phyloP scores from a whole-genome alignment of 2,113 vertebrate genomes.

The Hypanus sabinus region DNA sequence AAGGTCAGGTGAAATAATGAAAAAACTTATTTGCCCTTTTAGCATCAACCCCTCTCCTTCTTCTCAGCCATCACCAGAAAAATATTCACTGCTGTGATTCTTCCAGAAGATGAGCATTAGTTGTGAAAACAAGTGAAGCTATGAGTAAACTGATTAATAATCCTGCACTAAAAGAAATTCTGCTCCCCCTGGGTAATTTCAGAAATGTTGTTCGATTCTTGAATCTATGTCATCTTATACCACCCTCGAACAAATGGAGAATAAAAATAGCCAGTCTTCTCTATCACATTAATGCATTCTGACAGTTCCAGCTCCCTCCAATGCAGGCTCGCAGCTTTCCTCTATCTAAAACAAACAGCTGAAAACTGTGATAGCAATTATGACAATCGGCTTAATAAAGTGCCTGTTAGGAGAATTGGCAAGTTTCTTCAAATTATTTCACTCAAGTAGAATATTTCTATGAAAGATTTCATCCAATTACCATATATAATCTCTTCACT shows the following conservation, averaged over 20 bases:
- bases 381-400: constrained; percentile 36
- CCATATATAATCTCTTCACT: not conserved
- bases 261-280: constrained; percentile 12
- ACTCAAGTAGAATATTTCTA: not conserved
- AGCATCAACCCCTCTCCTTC: no score
- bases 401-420: not conserved
- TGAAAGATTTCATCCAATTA: not conserved
- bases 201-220: not conserved
- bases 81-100: not conserved
- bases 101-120: not conserved
- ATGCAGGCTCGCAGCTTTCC: constrained; percentile 30
- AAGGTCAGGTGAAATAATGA: no score
- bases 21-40: no score
- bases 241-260: constrained; percentile 12
- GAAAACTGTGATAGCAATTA: constrained; percentile 36
- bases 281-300: constrained; percentile 1
- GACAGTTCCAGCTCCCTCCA: constrained; percentile 31
- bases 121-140: not conserved
- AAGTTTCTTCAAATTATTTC: not conserved
- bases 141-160: not conserved
- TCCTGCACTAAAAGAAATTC: not conserved
- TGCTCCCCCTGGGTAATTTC: not conserved
- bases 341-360: constrained; percentile 25
- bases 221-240: constrained; percentile 6
- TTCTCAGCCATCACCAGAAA: not conserved